These are phyloP conservation scores for Acleris literana DNA, from an alignment of 2,888 invertebrate genomes.

Conservation along the genomic window DNA sequence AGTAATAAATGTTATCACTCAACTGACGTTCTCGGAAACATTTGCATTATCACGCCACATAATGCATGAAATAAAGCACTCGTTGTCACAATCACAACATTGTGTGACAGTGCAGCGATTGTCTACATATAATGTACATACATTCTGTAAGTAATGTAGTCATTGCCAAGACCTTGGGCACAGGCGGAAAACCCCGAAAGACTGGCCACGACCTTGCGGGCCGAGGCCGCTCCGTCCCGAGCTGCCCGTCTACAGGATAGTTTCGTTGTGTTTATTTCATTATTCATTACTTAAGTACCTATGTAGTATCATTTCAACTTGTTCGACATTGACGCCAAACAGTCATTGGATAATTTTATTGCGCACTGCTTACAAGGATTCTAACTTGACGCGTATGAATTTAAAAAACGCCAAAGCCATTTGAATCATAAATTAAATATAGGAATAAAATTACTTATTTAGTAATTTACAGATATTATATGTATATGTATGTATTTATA, in stretches of 20 bases:
- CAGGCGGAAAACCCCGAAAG: constrained; percentile 70
- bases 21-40: constrained; percentile 25
- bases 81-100: constrained; percentile 14
- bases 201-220: constrained; percentile 62
- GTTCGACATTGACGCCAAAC: constrained; percentile 37
- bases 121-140: constrained; percentile 17
- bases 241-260: constrained; percentile 47
- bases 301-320: constrained; percentile 38
- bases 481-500: no score
- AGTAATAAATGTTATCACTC: constrained; percentile 15
- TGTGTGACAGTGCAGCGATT: constrained; percentile 13
- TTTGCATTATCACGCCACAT: constrained; percentile 29
- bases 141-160: constrained; percentile 23
- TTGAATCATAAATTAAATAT: no score
- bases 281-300: constrained; percentile 19
- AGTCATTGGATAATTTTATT: constrained; percentile 48
- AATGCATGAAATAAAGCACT: constrained; percentile 19
- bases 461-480: no score
- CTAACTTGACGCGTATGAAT: no score
- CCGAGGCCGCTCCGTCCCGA: constrained; percentile 55
- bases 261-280: constrained; percentile 33
- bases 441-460: no score
- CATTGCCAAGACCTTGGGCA: constrained; percentile 64
- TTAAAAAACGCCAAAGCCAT: no score
- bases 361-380: constrained; percentile 3